Base-by-base conservation (phyloP, 1,140 invertebrate species). In the Drosophila neocordata region DNA sequence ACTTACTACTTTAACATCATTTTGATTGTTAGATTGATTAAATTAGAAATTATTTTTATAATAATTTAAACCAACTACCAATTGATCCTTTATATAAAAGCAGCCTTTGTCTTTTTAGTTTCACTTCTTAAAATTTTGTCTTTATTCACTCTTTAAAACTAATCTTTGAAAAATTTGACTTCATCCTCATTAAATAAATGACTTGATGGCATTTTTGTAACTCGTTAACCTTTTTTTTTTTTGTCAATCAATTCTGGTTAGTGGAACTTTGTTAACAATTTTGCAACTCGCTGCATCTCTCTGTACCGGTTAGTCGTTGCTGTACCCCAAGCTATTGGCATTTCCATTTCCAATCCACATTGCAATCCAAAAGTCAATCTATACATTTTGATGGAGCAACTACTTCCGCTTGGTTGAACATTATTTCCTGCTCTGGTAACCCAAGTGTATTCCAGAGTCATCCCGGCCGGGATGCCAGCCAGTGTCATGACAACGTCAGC, bases 351-450 rank as follows among this genome's bases (percentile, higher is more conserved):
- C 41, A 24, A 44, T 44, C 24, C 48, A 48, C 11, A 11, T 62
- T 73, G 78, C 79, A 82, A 78, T 83, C 65, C 52, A 48, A 72
- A 79, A 83, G 75, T 79, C 80, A 83, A 84, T 83, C 79, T 79
- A 69, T 76, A 69, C 67, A 66, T 68, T 84, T 69, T 66, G 65
- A 83, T 83, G 71, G 71, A 83, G 79, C 76, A 79, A 83, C 79
- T 79, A 83, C 71, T 83, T 83, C 75, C 79, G 72, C 67, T 62
- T 84, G 71, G 61, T 53, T 83, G 79, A 60, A 79, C 80, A 79
- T 83, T 76, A 83, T 83, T 79, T 81, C 74, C 79, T 74, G 74
- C 65, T 73, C 31, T 41, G 67, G 60, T 70, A 63, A 59, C 62
- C 62, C 48, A 44, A 64, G 73, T 35, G 53, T 56, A 56, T 56